A percentile compares a stretch with the other conserved stretches of the same genome.
Conservation (phyloP, 2,888 invertebrate genomes). For the Teleogryllus oceanicus region DNA sequence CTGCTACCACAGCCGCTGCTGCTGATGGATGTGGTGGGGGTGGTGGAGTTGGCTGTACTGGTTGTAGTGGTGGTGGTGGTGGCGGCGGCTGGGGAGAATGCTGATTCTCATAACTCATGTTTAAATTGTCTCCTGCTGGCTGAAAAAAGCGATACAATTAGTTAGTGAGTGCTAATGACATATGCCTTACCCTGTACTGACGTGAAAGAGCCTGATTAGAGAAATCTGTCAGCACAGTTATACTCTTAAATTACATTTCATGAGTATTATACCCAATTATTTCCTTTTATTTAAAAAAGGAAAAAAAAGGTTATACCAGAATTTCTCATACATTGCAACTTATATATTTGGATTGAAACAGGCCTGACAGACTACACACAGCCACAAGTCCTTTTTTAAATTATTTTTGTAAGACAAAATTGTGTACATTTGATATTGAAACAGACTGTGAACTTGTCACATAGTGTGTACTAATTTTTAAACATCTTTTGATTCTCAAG, state of each 20-base stretch:
- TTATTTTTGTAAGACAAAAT: too few relatives aligned
- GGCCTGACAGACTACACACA: neutral
- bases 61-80: constrained; percentile 28
- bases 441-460: too few relatives aligned
- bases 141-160: constrained; percentile 41
- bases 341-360: neutral
- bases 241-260: too few relatives aligned
- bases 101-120: constrained; percentile 37
- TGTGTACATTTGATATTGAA: too few relatives aligned
- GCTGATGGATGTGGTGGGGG: constrained; percentile 39
- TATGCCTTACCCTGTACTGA: neutral
- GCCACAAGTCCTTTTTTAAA: neutral
- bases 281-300: too few relatives aligned
- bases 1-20: constrained; percentile 27
- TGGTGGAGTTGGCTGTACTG: constrained; percentile 26
- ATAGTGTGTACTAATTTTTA: too few relatives aligned
- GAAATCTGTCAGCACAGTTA: neutral
- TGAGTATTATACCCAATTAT: too few relatives aligned
- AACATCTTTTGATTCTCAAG: too few relatives aligned
- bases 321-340: too few relatives aligned
- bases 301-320: too few relatives aligned
- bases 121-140: constrained; percentile 50
- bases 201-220: neutral
- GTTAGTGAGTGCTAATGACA: neutral
- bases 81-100: constrained; percentile 26